Base-by-base conservation (phyloP, 2,113 vertebrate species). In the Ictidomys tridecemlineatus region DNA sequence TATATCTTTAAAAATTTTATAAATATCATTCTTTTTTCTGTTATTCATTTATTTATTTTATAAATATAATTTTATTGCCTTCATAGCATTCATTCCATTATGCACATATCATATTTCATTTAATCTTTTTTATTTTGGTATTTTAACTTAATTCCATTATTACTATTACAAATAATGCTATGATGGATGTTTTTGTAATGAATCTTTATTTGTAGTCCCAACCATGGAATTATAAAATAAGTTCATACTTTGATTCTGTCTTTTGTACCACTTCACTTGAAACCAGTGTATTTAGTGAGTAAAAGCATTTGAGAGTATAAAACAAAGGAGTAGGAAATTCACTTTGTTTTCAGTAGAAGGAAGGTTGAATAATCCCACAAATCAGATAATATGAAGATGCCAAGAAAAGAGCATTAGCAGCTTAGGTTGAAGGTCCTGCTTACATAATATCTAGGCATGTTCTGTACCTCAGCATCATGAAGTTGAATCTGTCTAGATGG, bases 401-500 rank as follows among this genome's bases (percentile, higher is more conserved):
- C 61, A 63, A 74, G n/a, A 51, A 82, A 65, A 87, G 39, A 80
- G 8, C 13, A 85, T 92, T 83, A 73, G 37, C 22, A 90, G 10
- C 48, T 28, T 80, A 48, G 4, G 13, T 34, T 83, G 45, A 88
- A 93, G 17, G 24, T 78, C n/a, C 61, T 82, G 1, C 74, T 94
- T 93, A 80, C 20, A 72, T 70, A 88, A 61, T 42, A 72, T 67
- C 51, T 88, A 24, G 9, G 63, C 7, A 8, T 63, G n/a, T 77
- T 91, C 76, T 80, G 12, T 76, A 48, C 12, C 5, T 69, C 70
- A n/a, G 89, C 85, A 76, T 77, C 34, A 89, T 9, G 6, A 97
- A 95, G 91, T 63, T 89, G 42, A 93, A 84, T 93, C 94, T 86
- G n/a, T 95, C 48, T 32, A 45, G 61, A 89, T 83, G 18, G 12